These are phyloP conservation scores for Phaethon lepturus DNA, from an alignment of 2,113 vertebrate genomes.

Conservation along the genomic window DNA sequence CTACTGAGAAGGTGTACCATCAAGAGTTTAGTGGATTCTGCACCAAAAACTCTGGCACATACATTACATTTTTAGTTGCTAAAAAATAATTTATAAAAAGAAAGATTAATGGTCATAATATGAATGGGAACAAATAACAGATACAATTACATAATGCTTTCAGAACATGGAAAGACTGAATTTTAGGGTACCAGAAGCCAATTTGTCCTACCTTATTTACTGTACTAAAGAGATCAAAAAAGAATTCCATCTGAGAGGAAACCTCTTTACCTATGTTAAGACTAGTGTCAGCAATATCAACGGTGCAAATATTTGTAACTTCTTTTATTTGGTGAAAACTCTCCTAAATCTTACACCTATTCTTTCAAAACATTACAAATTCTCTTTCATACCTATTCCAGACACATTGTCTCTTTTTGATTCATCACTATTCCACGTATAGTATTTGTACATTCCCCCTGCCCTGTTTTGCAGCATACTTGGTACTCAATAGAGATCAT, in stretches of 20 bases:
- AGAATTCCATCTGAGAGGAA: background rate
- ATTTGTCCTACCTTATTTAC: background rate
- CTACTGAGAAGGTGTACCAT: background rate
- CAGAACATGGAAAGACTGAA: background rate
- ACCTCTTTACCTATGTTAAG: background rate
- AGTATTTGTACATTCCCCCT: fast-evolving
- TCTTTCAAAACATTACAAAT: background rate
- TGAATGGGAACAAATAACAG: background rate
- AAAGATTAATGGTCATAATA: background rate
- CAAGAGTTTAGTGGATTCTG: background rate
- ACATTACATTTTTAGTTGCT: background rate
- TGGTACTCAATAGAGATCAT: background rate
- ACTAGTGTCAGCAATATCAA: background rate
- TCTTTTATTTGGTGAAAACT: background rate
- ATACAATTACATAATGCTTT: background rate
- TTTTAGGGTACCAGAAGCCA: background rate
- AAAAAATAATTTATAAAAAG: background rate
- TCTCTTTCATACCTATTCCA: background rate
- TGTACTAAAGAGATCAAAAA: background rate
- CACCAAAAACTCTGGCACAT: background rate
- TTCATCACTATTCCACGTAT: background rate
- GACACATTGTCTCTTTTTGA: background rate
- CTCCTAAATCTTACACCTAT: background rate
- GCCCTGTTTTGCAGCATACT: background rate
- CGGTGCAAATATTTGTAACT: background rate